phyloP scores from a whole-genome alignment of 2,797 vertebrate species.

The Gobionotothen gibberifrons region DNA sequence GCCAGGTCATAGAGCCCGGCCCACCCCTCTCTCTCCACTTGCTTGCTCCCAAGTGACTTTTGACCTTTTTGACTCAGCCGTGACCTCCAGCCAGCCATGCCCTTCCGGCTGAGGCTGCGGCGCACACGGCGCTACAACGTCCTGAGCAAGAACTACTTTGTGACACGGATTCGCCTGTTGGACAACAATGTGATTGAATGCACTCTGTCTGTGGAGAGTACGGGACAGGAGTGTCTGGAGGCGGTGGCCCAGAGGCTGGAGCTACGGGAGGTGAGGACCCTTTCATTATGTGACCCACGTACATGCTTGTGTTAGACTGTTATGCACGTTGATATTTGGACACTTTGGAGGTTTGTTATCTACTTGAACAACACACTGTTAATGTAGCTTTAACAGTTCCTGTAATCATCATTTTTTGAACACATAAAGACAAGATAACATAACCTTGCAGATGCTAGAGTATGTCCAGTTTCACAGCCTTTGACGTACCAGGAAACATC shows the following conservation, averaged over 20 bases:
- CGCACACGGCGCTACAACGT: conserved; percentile 96
- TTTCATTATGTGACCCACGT: not conserved
- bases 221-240: conserved; percentile 96
- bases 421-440: not conserved
- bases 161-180: conserved; percentile 93
- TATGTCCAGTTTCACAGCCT: not conserved
- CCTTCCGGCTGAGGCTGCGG: conserved; percentile 92
- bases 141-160: conserved; percentile 97
- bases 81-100: conserved; percentile 86
- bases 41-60: conserved; percentile 61
- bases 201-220: conserved; percentile 95
- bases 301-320: not conserved
- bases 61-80: conserved; percentile 67
- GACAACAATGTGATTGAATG: conserved; percentile 94
- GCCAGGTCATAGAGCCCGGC: conserved; percentile 74
- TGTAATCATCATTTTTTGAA: not conserved
- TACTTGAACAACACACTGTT: not conserved
- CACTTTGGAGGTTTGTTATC: not conserved
- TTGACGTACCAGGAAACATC: not conserved
- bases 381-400: not conserved
- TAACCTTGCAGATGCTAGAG: not conserved
- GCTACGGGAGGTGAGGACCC: conserved; percentile 89
- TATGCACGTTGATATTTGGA: not conserved
- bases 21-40: conserved; percentile 48
- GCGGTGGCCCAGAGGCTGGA: conserved; percentile 95